Conservation (phyloP, 1,140 invertebrate genomes). For the Kradibia gibbosae region DNA sequence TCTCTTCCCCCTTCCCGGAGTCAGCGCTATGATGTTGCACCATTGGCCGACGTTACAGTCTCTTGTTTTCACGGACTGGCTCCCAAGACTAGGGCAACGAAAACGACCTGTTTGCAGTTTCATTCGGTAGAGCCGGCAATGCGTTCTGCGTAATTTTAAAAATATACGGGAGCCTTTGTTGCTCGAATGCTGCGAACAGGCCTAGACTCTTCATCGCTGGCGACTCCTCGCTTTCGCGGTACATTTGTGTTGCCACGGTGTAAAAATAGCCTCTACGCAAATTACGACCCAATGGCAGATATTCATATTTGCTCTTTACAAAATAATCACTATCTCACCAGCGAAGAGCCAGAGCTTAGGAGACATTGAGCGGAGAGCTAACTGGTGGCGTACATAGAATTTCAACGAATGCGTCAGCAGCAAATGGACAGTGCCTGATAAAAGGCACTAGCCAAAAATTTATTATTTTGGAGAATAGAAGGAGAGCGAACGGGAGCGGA, state of each 20-base stretch:
- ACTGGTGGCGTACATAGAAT: neutral
- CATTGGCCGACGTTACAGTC: neutral
- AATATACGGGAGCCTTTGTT: conserved; percentile 4
- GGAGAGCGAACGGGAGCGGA: too few relatives aligned
- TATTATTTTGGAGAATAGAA: too few relatives aligned
- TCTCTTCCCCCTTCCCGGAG: too few relatives aligned
- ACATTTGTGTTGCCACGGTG: neutral
- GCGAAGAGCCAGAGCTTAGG: neutral
- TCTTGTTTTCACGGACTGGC: conserved; percentile 34
- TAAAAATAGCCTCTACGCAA: neutral
- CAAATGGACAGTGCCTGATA: neutral
- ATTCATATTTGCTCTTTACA: neutral
- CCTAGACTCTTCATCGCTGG: neutral
- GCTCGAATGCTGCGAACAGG: neutral
- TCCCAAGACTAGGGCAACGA: neutral
- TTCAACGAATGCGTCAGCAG: neutral
- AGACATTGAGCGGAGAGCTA: neutral
- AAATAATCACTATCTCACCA: neutral
- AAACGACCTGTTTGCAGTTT: conserved; percentile 7
- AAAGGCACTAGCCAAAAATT: too few relatives aligned
- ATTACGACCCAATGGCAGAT: neutral
- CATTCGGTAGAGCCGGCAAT: conserved; percentile 9
- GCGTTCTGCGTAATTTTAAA: conserved; percentile 6
- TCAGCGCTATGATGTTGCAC: conserved; percentile 3
- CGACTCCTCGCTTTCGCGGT: neutral